Conservation (phyloP, 1,140 invertebrate genomes). For the Oryctes rhinoceros region DNA sequence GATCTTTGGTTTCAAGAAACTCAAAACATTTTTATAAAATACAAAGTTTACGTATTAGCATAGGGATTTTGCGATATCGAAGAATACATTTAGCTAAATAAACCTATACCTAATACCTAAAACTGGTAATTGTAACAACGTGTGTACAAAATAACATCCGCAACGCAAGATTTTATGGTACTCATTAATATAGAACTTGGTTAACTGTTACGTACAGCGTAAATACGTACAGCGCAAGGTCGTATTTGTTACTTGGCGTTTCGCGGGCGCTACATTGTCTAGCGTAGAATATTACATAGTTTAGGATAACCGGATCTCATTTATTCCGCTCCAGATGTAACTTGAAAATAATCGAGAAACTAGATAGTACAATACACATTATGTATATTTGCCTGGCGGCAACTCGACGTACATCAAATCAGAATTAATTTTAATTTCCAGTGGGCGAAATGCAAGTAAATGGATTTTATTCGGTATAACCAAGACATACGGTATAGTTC, state of each 20-base stretch:
- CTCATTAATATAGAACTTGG: slow-evolving; percentile 24
- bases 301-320: slow-evolving; percentile 25
- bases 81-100: too few relatives aligned
- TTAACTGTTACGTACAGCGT: neutral
- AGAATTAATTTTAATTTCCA: slow-evolving; percentile 11
- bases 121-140: neutral
- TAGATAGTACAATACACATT: neutral
- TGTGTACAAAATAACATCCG: neutral
- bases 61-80: too few relatives aligned
- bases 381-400: neutral
- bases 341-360: slow-evolving; percentile 25
- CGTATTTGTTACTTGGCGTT: neutral
- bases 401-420: slow-evolving; percentile 23
- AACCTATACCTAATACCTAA: too few relatives aligned
- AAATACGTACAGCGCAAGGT: neutral
- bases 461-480: too few relatives aligned
- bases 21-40: too few relatives aligned
- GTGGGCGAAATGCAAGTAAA: neutral
- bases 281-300: slow-evolving; percentile 14
- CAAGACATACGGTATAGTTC: too few relatives aligned
- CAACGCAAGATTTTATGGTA: neutral
- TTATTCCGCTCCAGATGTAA: slow-evolving; percentile 31
- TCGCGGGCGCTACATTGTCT: neutral
- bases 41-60: too few relatives aligned
- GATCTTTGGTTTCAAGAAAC: too few relatives aligned